A percentile compares a stretch with the other conserved stretches of the same genome.
Conservation (phyloP, 2,113 vertebrate species). For the Dolichotis patagonum region DNA sequence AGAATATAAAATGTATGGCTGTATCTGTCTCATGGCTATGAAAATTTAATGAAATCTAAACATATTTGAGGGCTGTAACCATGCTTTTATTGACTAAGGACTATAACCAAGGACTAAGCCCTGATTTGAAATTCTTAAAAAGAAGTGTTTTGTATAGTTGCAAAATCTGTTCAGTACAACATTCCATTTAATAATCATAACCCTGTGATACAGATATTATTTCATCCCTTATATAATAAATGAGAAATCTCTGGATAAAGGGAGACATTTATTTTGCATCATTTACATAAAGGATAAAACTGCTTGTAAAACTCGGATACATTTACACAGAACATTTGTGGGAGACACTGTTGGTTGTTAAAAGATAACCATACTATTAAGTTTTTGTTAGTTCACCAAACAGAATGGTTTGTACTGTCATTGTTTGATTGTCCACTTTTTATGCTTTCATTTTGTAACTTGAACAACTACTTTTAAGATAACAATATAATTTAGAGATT, state of each 20-base stretch:
- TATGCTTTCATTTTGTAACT: too few species aligned
- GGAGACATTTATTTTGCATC: conserved; percentile 1
- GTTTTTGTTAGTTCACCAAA: too few species aligned
- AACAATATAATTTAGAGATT: too few species aligned
- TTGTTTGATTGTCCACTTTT: too few species aligned
- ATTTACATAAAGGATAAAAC: not conserved
- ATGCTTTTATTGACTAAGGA: conserved; percentile 57
- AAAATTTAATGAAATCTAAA: conserved; percentile 70
- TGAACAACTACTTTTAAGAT: too few species aligned
- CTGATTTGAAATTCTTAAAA: conserved; percentile 8
- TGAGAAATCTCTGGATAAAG: not conserved
- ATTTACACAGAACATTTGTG: not conserved
- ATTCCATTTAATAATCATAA: conserved; percentile 2
- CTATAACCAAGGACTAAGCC: not conserved
- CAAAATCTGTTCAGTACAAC: conserved; percentile 27
- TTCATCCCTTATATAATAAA: conserved; percentile 16
- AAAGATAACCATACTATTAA: not conserved
- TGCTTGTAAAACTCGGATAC: not conserved
- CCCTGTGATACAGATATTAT: not conserved
- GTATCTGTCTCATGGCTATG: conserved; percentile 18
- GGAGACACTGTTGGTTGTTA: not conserved
- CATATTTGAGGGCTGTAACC: conserved; percentile 66
- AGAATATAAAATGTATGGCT: conserved; percentile 46
- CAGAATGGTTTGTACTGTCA: too few species aligned
- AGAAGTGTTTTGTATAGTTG: not conserved